Base-by-base conservation (phyloP, 2,888 invertebrate species). In the Microctonus brassicae region DNA sequence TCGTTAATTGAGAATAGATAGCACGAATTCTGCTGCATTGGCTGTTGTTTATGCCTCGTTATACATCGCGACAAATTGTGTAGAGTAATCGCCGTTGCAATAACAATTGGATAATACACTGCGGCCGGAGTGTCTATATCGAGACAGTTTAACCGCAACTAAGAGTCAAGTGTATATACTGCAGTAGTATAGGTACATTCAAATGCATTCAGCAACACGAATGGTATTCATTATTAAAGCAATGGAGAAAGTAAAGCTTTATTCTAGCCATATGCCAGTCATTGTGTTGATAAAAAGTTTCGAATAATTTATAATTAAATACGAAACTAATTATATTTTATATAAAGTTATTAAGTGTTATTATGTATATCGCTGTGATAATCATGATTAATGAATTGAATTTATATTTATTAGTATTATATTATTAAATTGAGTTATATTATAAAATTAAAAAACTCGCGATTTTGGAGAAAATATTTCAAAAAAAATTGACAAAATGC, bases 61-160 rank as follows among this genome's bases (percentile, higher is more conserved):
- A 63, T 60, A 74, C 70, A 73, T 72, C 67, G 62, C 68, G 69
- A 70, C 60, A 62, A 62, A 67, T 67, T n/a, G n/a, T 64, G 62
- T 68, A 57, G 67, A 69, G 70, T 75, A 60, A 60, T 17, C 47
- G 36, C 36, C 69, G 70, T 69, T 62, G 74, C 67, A 72, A 73
- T 77, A 75, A 72, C 74, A 72, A 75, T 74, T 75, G 73, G 67
- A 75, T 69, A 71, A 73, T 73, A 66, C 68, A 69, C 63, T 69
- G 47, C 17, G 47, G 68, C 64, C 52, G 42, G 63, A 74, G 64
- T 62, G 22, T 52, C 39, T 65, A 63, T 63, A 66, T 60, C 67
- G 36, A 67, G 64, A 60, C 42, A 64, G 47, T 29, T 63, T 47
- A 58, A 52, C 34, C 36, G 26, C 17, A 10, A 36, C 53, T 24